Evolutionary conservation across 2,797 vertebrate species (phyloP).

Genomic region (Lepus oiostolus): DNA sequence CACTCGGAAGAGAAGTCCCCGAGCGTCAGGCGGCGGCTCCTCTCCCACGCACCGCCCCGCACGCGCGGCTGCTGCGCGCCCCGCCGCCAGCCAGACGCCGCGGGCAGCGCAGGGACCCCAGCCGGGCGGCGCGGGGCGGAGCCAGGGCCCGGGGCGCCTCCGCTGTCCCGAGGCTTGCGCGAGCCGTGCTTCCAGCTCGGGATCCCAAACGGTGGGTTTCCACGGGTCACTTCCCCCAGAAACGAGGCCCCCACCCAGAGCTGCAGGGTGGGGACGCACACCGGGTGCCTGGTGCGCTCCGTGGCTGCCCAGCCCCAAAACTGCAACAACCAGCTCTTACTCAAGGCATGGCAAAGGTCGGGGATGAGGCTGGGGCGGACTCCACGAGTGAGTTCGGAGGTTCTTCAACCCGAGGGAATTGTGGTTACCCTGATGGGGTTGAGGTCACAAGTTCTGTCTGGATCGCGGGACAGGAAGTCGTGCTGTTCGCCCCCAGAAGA

Average conservation of each 20-base stretch:
- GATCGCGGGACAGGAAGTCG: background rate
- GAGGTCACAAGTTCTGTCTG: background rate
- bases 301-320: background rate
- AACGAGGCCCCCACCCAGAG: background rate
- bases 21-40: constrained; percentile 37
- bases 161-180: constrained; percentile 41
- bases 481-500: background rate
- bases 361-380: background rate
- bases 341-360: constrained; percentile 29
- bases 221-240: background rate
- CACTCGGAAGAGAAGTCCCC: constrained; percentile 87
- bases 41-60: constrained; percentile 64
- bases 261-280: background rate
- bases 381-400: background rate
- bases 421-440: background rate
- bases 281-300: background rate
- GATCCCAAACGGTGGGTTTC: constrained; percentile 45
- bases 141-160: constrained; percentile 75
- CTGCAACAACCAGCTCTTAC: background rate
- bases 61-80: constrained; percentile 83
- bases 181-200: constrained; percentile 45
- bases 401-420: constrained; percentile 6
- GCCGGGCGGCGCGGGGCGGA: constrained; percentile 87
- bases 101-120: constrained; percentile 85
- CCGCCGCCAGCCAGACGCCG: constrained; percentile 77